These are phyloP conservation scores for Pterois miles DNA, from an alignment of 2,797 vertebrate species.

Conservation along the genomic window DNA sequence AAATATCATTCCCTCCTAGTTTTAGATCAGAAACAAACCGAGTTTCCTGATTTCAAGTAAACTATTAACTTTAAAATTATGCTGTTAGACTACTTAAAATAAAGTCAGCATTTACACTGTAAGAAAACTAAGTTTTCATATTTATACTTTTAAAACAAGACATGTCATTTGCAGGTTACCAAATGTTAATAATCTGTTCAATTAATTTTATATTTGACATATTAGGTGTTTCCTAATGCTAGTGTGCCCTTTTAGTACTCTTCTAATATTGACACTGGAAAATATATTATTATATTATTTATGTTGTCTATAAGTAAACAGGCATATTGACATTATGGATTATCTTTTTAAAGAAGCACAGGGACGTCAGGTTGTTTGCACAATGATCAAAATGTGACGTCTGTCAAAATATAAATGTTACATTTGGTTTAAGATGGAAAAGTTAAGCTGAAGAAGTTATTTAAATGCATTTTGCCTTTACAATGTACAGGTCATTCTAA, in stretches of 20 bases:
- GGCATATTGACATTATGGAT: neutral
- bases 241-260: neutral
- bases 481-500: neutral
- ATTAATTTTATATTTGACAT: neutral
- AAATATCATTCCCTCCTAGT: slow-evolving; percentile 1
- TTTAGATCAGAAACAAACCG: neutral
- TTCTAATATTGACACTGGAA: neutral
- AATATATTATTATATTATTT: neutral
- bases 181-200: neutral
- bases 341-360: neutral
- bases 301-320: neutral
- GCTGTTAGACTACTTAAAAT: neutral
- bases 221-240: neutral
- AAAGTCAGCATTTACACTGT: neutral
- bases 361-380: slow-evolving; percentile 10
- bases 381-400: neutral
- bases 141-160: neutral
- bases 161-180: neutral
- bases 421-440: slow-evolving; percentile 6
- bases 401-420: slow-evolving; percentile 12
- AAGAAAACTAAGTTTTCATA: neutral
- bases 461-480: slow-evolving; percentile 26
- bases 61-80: neutral
- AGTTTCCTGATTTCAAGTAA: neutral
- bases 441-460: neutral